Percentiles rank a stretch among this genome's conserved stretches.
Evolutionary conservation across 2,113 vertebrate genomes (phyloP).

Genomic region (Dermatemys mawii): DNA sequence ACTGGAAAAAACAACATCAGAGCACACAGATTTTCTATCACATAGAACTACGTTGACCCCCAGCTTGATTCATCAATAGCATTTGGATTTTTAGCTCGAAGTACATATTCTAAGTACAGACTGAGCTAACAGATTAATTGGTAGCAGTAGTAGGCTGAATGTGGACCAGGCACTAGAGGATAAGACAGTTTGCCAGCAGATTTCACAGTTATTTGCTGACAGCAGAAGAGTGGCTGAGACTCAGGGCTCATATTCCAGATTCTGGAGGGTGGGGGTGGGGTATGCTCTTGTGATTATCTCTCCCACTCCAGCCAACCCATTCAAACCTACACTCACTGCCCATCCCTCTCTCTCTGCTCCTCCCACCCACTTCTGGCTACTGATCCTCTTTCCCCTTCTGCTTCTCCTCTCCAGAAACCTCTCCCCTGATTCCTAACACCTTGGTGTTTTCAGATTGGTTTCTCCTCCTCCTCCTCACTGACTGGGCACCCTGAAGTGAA

Average conservation of each 20-base stretch:
- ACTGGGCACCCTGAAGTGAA: neutral
- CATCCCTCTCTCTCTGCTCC: too few species aligned
- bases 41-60: neutral
- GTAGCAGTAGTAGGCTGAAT: neutral
- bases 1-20: neutral
- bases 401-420: neutral
- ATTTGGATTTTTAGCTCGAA: neutral
- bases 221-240: neutral
- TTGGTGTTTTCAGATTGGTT: too few species aligned
- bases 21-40: neutral
- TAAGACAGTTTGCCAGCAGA: neutral
- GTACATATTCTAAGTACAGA: neutral
- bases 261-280: neutral
- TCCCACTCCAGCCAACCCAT: neutral
- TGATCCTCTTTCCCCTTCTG: too few species aligned
- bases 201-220: neutral
- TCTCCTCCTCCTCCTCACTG: neutral
- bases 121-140: neutral
- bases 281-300: neutral
- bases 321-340: neutral
- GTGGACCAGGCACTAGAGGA: neutral
- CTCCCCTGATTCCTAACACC: neutral
- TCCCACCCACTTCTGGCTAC: too few species aligned
- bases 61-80: neutral
- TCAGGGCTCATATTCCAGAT: neutral